Conservation (phyloP, 2,888 invertebrate genomes). For the Leptopilina syphax region DNA sequence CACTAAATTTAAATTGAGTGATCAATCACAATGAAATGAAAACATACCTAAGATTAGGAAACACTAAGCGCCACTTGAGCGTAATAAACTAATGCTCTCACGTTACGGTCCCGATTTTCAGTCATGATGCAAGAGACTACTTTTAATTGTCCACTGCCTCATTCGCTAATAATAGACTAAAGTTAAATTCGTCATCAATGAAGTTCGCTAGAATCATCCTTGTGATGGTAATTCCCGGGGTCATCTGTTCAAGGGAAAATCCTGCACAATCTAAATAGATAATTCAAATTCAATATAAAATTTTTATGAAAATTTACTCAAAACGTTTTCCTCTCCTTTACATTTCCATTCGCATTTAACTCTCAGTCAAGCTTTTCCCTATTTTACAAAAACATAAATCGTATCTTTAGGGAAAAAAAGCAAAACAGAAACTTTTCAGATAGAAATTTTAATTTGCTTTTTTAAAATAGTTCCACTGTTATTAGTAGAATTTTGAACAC, state of each 20-base stretch:
- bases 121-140: slow-evolving; percentile 52
- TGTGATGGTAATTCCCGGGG: slow-evolving; percentile 41
- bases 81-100: slow-evolving; percentile 24
- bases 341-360: too few relatives aligned
- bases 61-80: neutral
- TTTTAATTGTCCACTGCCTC: slow-evolving; percentile 52
- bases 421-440: too few relatives aligned
- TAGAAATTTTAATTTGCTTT: too few relatives aligned
- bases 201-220: slow-evolving; percentile 3
- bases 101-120: slow-evolving; percentile 31
- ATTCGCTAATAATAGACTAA: slow-evolving; percentile 53
- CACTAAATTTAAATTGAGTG: neutral
- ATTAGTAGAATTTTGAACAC: too few relatives aligned
- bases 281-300: too few relatives aligned
- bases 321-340: too few relatives aligned
- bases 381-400: too few relatives aligned
- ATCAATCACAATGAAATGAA: too few relatives aligned
- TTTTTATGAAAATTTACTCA: too few relatives aligned
- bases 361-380: too few relatives aligned
- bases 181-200: slow-evolving; percentile 51
- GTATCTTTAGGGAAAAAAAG: too few relatives aligned
- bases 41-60: neutral
- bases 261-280: slow-evolving; percentile 1
- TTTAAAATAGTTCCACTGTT: too few relatives aligned
- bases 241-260: slow-evolving; percentile 50